Evolutionary conservation across 2,888 invertebrate genomes (phyloP).

Genomic region (Zele albiditarsus): DNA sequence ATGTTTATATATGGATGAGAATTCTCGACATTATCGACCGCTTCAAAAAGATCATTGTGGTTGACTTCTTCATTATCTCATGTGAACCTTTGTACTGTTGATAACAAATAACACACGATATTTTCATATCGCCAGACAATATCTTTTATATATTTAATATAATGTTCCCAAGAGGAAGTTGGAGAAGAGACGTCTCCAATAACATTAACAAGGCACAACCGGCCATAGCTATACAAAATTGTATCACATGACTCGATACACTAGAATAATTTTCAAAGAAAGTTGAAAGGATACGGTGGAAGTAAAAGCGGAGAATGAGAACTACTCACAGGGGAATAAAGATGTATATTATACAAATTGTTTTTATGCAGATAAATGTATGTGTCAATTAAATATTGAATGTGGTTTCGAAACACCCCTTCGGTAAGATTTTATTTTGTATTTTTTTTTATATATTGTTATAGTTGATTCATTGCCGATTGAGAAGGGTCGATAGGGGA

Average conservation of each 20-base stretch:
- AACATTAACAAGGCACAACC: not conserved
- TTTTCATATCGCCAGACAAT: not conserved
- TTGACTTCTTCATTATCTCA: conserved; percentile 1
- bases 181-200: not conserved
- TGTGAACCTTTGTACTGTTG: not conserved
- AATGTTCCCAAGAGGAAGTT: not conserved
- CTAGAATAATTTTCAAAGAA: conserved; percentile 21
- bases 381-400: too few relatives aligned
- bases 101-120: not conserved
- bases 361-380: too few relatives aligned
- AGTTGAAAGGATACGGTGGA: not conserved
- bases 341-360: too few relatives aligned
- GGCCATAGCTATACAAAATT: not conserved
- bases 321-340: not conserved
- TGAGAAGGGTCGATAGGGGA: too few relatives aligned
- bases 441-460: too few relatives aligned
- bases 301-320: not conserved
- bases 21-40: not conserved
- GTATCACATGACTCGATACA: conserved; percentile 30
- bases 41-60: not conserved
- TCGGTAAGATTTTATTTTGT: too few relatives aligned
- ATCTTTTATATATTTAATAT: not conserved
- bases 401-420: too few relatives aligned
- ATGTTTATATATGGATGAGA: not conserved
- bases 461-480: too few relatives aligned